phyloP scores from a whole-genome alignment of 1,140 invertebrate genomes.

The Trichogramma pretiosum region DNA sequence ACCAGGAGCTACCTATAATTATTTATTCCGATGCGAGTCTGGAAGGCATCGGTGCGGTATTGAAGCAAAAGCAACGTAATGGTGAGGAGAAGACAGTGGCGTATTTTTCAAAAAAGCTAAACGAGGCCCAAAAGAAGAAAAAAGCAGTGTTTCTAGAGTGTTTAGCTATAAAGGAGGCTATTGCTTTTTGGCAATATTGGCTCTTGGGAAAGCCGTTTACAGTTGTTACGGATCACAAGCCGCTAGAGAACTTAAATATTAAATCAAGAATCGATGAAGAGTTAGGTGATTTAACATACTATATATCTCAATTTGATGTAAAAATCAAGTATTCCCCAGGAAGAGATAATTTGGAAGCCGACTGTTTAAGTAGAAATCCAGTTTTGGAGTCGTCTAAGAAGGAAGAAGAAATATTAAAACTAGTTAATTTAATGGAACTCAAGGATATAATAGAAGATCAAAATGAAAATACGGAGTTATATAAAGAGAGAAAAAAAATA shows the following conservation, averaged over 20 bases:
- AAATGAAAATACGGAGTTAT: too few species aligned
- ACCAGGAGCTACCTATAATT: slow-evolving; percentile 16
- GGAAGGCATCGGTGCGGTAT: slow-evolving; percentile 15
- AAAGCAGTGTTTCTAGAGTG: not conserved
- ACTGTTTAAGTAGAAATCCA: too few species aligned
- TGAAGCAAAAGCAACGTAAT: slow-evolving; percentile 9
- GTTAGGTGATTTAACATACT: not conserved
- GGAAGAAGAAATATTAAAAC: too few species aligned
- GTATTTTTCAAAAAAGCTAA: slow-evolving; percentile 17
- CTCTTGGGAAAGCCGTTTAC: not conserved
- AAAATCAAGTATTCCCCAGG: too few species aligned
- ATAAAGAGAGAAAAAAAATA: too few species aligned
- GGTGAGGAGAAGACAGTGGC: slow-evolving; percentile 9
- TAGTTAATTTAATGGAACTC: too few species aligned
- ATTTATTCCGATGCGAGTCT: slow-evolving; percentile 22
- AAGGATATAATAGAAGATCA: too few species aligned
- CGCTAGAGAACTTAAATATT: slow-evolving; percentile 4
- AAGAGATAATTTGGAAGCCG: too few species aligned
- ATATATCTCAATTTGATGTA: too few species aligned
- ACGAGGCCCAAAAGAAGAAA: slow-evolving; percentile 6
- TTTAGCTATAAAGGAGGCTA: slow-evolving; percentile 4
- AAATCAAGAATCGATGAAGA: too few species aligned
- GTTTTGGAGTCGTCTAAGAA: too few species aligned
- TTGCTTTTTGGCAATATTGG: not conserved
- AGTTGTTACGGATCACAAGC: slow-evolving; percentile 3